Conservation (phyloP, 2,113 vertebrate genomes). For the Nanorana parkeri region DNA sequence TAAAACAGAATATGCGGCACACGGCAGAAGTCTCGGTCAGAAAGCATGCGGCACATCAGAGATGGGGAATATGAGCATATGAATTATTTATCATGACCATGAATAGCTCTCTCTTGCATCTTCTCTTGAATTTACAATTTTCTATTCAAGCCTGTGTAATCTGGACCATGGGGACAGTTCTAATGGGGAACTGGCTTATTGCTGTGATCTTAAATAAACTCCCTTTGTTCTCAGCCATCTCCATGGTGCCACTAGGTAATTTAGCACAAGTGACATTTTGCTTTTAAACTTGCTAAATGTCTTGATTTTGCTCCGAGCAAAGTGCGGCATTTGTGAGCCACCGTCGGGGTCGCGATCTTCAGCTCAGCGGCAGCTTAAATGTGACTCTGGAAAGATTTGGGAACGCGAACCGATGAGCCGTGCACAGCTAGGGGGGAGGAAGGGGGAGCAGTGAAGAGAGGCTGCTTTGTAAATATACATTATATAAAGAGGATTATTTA, state of each 20-base stretch:
- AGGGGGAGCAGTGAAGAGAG: background rate
- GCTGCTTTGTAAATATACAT: no score
- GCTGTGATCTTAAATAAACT: background rate
- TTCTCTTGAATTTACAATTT: no score
- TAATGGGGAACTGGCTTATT: background rate
- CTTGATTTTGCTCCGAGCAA: constrained; percentile 55
- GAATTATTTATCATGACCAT: no score
- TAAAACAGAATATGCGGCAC: no score
- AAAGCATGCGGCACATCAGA: background rate
- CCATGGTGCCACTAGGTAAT: constrained; percentile 4
- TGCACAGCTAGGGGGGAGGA: background rate
- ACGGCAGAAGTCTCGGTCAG: background rate
- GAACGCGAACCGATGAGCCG: constrained; percentile 5
- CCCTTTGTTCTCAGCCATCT: background rate
- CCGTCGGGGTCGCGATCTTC: background rate
- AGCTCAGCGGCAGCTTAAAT: background rate
- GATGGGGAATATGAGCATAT: no score
- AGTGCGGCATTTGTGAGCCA: constrained; percentile 42
- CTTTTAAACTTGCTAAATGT: constrained; percentile 54
- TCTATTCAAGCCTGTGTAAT: no score
- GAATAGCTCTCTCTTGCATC: no score
- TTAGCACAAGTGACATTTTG: constrained; percentile 56
- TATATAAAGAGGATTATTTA: no score
- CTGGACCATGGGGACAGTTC: background rate
- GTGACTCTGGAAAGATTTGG: constrained; percentile 16